These are phyloP conservation scores for Streptopelia turtur DNA, from an alignment of 2,797 vertebrate genomes.

Conservation along the genomic window DNA sequence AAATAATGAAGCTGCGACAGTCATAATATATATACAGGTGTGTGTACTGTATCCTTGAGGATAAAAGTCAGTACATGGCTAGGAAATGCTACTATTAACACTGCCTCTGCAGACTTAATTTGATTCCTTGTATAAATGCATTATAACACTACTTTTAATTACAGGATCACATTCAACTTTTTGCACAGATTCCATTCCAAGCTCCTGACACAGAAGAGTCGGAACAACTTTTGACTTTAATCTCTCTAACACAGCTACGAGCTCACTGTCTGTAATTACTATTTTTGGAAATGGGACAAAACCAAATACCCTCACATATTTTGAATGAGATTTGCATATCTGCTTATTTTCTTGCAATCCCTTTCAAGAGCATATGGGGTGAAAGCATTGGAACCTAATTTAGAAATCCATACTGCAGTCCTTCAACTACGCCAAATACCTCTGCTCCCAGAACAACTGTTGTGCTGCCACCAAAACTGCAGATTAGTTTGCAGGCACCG, in stretches of 20 bases:
- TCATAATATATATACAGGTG: neutral
- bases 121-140: neutral
- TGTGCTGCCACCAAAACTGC: neutral
- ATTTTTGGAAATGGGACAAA: neutral
- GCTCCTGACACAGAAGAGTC: constrained; percentile 5
- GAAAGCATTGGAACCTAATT: neutral
- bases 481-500: neutral
- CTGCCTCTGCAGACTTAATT: constrained; percentile 5
- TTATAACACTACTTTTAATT: constrained; percentile 43
- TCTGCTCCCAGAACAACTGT: neutral
- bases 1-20: neutral
- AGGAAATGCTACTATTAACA: neutral
- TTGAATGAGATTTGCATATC: neutral
- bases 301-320: neutral
- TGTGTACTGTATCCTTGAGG: neutral
- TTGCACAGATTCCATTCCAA: neutral
- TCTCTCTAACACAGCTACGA: neutral
- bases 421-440: fast-evolving
- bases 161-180: constrained; percentile 13
- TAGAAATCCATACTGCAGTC: neutral
- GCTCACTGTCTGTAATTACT: neutral
- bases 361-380: neutral
- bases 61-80: neutral
- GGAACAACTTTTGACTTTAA: neutral
- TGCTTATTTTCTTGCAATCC: neutral